Conservation (phyloP, 2,888 invertebrate genomes). For the Acleris literana region DNA sequence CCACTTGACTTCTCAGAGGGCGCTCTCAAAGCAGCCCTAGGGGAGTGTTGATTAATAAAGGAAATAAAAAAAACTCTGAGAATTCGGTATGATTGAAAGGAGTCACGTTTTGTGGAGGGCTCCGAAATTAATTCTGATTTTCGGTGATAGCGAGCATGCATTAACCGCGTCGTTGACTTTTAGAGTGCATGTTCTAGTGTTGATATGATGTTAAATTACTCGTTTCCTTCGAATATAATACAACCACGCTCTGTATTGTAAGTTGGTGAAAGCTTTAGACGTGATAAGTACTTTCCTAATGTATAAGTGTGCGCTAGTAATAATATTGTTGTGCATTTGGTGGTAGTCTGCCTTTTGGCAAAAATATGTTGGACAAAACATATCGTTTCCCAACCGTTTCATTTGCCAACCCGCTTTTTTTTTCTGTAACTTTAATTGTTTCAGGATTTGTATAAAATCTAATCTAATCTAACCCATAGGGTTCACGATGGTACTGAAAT, state of each 20-base stretch:
- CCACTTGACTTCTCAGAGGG: conserved; percentile 69
- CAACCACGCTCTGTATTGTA: not conserved
- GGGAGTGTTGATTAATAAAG: conserved; percentile 75
- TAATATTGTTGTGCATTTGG: not conserved
- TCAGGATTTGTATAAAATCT: too few relatives aligned
- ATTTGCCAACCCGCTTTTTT: too few relatives aligned
- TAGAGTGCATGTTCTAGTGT: conserved; percentile 25
- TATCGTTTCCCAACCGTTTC: too few relatives aligned
- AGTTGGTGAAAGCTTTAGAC: not conserved
- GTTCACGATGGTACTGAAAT: too few relatives aligned
- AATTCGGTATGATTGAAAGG: conserved; percentile 55
- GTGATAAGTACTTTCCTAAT: not conserved
- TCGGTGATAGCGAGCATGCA: conserved; percentile 31
- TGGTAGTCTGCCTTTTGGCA: not conserved
- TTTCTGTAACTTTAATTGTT: too few relatives aligned
- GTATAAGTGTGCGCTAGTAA: not conserved
- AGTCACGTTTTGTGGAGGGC: conserved; percentile 42
- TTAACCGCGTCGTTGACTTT: conserved; percentile 30
- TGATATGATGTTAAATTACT: conserved; percentile 23
- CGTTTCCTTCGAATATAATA: conserved; percentile 13
- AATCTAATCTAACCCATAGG: too few relatives aligned
- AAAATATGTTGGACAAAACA: too few relatives aligned
- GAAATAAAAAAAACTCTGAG: conserved; percentile 63
- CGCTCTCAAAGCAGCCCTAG: conserved; percentile 66
- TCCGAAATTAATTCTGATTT: conserved; percentile 39